Base-by-base conservation (phyloP, 2,888 invertebrate species). In the Agrenia bidenticulata region DNA sequence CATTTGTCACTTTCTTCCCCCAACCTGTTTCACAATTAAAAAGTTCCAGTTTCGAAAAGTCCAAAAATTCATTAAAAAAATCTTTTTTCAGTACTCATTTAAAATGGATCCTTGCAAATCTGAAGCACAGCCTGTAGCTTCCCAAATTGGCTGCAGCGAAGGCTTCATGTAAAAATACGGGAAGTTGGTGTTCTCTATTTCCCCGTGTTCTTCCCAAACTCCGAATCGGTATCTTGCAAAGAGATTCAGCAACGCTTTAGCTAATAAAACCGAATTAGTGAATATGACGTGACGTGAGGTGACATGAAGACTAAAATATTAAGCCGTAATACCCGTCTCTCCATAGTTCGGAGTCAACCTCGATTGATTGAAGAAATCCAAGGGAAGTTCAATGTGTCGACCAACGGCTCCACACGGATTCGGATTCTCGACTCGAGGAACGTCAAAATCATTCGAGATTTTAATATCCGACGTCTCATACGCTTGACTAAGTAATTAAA, bases 151-250 rank as follows among this genome's bases (percentile, higher is more conserved):
- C 17, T 57, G 53, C 23, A 24, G 49, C n/a, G 64, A 61, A 4
- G 64, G 61, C 9, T 60, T 39, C 13, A 62, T 50, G 51, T 62
- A 67, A 50, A 72, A 72, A 49, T 75, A 75, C 0, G 75, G 75
- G 51, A 73, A 73, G 23, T 51, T 45, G 11, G 56, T 26, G 32
- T 73, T 69, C 27, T 66, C 67, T 21, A 70, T 67, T 49, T 61
- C 64, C 19, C 73, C 75, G 50, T 73, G 71, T 42, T 75, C 75
- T 50, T 75, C 75, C 67, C 68, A 67, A 17, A 70, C 68, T 1
- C 75, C 75, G 17, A 53, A 75, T 13, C 75, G 64, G 26, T 68
- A 71, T 13, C 71, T 55, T 4, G 73, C 73, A 70, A 70, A 72
- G 11, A 62, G 37, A 42, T 69, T 67, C 9, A 69, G 56, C 21